These are phyloP conservation scores for Strigops habroptila DNA, from an alignment of 2,113 vertebrate species.

Conservation along the genomic window DNA sequence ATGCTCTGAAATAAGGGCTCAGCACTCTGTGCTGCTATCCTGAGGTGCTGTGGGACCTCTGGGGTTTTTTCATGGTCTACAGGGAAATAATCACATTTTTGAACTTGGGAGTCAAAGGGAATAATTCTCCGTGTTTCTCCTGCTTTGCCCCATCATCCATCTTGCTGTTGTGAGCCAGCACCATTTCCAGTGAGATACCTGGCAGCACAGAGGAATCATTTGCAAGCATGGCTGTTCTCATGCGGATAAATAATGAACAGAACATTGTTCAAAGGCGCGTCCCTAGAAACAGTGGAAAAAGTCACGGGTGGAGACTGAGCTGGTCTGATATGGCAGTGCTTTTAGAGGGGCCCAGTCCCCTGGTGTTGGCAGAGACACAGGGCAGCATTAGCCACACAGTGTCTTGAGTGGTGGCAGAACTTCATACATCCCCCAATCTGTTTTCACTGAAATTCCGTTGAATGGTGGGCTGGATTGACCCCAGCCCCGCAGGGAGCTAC, in stretches of 20 bases:
- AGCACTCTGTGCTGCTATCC: neutral
- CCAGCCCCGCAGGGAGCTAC: rapidly evolving
- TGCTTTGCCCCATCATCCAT: neutral
- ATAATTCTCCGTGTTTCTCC: neutral
- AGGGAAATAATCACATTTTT: neutral
- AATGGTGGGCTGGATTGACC: neutral
- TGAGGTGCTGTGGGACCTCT: neutral
- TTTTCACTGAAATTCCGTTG: neutral
- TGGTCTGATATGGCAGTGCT: neutral
- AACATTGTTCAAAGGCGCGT: neutral
- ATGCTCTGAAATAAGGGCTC: neutral
- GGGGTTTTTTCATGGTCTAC: neutral
- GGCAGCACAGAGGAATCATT: neutral
- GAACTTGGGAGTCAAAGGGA: neutral
- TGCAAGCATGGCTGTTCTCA: neutral
- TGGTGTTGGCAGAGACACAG: neutral
- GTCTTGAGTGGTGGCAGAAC: neutral
- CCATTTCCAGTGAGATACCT: neutral
- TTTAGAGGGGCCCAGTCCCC: neutral
- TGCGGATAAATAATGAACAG: neutral
- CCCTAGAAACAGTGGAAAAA: neutral
- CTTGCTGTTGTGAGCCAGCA: neutral
- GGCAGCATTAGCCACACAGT: rapidly evolving
- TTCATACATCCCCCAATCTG: neutral
- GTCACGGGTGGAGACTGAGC: rapidly evolving